A percentile compares a stretch with the other conserved stretches of the same genome.
phyloP scores from a whole-genome alignment of 2,797 vertebrate genomes.

The Melanogrammus aeglefinus region DNA sequence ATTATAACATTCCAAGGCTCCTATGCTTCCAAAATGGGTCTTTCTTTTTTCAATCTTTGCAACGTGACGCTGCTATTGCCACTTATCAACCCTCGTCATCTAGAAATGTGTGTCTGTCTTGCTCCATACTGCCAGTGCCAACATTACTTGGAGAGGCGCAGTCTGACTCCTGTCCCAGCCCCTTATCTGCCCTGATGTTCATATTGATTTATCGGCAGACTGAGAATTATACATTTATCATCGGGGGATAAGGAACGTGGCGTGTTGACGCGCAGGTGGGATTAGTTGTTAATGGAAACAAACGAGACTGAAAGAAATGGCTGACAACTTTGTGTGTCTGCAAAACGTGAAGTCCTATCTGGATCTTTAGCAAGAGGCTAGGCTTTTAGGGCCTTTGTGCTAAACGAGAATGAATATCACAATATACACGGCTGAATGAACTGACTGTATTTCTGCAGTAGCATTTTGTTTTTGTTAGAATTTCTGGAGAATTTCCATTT shows the following conservation, averaged over 20 bases:
- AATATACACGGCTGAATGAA: not conserved
- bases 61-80: too few species aligned
- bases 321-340: constrained; percentile 22
- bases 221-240: constrained; percentile 65
- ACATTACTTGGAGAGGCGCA: too few species aligned
- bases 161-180: constrained; percentile 4
- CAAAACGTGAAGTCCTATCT: not conserved
- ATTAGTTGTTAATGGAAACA: constrained; percentile 62
- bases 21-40: too few species aligned
- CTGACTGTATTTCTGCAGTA: too few species aligned
- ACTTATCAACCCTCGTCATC: too few species aligned
- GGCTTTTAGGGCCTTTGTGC: not conserved
- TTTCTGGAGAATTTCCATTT: too few species aligned
- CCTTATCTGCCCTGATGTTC: constrained; percentile 64
- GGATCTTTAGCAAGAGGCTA: too few species aligned
- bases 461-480: too few species aligned
- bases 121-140: too few species aligned
- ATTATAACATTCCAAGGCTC: too few species aligned
- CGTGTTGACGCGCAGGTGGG: constrained; percentile 51
- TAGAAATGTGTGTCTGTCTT: too few species aligned
- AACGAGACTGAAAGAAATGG: constrained; percentile 43
- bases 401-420: not conserved
- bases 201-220: constrained; percentile 70
- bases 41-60: too few species aligned
- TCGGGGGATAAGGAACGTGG: constrained; percentile 51